A percentile compares a stretch with the other conserved stretches of the same genome.
These are phyloP conservation scores for Uria lomvia DNA, from an alignment of 2,113 vertebrate species.

Conservation along the genomic window DNA sequence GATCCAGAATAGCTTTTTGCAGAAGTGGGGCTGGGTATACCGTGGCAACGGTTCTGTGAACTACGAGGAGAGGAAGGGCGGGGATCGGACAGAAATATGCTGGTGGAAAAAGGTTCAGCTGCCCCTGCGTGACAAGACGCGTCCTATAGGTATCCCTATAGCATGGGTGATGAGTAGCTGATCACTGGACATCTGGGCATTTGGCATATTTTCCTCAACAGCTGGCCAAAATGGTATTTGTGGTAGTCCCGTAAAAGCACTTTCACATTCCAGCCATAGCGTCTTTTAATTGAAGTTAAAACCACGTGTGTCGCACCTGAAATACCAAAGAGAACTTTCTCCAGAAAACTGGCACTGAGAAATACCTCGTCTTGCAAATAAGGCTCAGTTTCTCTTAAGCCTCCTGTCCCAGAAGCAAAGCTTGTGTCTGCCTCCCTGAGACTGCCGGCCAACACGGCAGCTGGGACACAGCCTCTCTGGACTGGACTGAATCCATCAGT, in stretches of 20 bases:
- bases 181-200: not conserved
- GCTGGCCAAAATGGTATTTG: not conserved
- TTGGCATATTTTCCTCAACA: not conserved
- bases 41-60: not conserved
- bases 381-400: not conserved
- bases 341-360: not conserved
- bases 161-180: not conserved
- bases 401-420: not conserved
- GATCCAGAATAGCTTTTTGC: not conserved
- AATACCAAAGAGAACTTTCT: not conserved
- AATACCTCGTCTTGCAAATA: not conserved
- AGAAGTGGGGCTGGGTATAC: not conserved
- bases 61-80: not conserved
- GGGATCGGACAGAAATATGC: not conserved
- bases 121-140: not conserved
- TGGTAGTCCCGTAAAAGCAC: not conserved
- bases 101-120: not conserved
- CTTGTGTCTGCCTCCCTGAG: not conserved
- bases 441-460: fast-evolving
- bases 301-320: not conserved
- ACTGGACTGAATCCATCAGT: not conserved
- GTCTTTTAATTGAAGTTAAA: not conserved
- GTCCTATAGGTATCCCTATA: not conserved
- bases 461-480: not conserved
- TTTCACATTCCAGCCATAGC: not conserved